Percentiles rank a stretch among this genome's conserved stretches.
Evolutionary conservation across 2,113 vertebrate species (phyloP).

Genomic region (zebrafish (Danio rerio)): DNA sequence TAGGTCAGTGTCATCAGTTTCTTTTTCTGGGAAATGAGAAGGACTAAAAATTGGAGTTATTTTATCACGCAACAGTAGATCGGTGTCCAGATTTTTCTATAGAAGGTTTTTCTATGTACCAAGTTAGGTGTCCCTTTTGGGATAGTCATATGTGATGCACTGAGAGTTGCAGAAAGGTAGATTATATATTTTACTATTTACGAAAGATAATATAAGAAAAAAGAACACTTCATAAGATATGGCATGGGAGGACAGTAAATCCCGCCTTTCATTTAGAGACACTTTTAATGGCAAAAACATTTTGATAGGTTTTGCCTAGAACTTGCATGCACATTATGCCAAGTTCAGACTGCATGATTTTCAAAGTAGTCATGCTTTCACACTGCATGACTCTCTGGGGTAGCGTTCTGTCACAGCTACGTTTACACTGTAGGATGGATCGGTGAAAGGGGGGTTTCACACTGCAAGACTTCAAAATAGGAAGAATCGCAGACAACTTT

Average conservation of each 20-base stretch:
- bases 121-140: background rate
- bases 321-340: background rate
- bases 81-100: background rate
- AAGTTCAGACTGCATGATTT: too few species aligned
- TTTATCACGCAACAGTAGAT: background rate
- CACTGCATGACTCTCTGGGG: too few species aligned
- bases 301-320: background rate
- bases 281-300: background rate
- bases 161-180: background rate
- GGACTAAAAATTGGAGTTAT: conserved; percentile 26
- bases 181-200: background rate
- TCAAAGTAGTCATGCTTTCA: too few species aligned
- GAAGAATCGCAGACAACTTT: too few species aligned
- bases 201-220: background rate
- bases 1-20: conserved; percentile 36
- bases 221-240: too few species aligned
- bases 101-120: background rate
- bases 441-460: too few species aligned
- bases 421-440: too few species aligned
- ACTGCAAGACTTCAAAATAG: too few species aligned
- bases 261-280: background rate
- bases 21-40: conserved; percentile 12
- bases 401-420: too few species aligned
- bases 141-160: background rate
- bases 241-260: background rate